Conservation (phyloP, 1,140 invertebrate species). For the Epicauta chinensis region DNA sequence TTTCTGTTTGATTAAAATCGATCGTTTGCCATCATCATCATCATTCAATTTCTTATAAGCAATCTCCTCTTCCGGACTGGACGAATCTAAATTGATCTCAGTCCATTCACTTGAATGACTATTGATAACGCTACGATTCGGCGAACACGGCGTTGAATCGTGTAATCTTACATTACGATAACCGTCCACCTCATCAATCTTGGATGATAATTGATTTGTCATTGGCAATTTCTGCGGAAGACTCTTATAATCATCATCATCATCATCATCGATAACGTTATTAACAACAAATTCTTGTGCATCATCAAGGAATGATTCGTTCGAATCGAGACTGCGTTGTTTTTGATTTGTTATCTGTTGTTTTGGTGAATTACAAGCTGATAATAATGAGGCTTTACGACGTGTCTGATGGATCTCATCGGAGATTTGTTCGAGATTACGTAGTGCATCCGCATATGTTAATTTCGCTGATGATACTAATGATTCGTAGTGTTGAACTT, state of each 20-base stretch:
- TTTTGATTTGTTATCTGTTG: slow-evolving; percentile 7
- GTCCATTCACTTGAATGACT: slow-evolving; percentile 48
- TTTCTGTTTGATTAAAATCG: slow-evolving; percentile 31
- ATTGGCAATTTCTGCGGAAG: slow-evolving; percentile 42
- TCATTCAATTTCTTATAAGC: slow-evolving; percentile 24
- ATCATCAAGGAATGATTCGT: slow-evolving; percentile 33
- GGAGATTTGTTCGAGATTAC: slow-evolving; percentile 84
- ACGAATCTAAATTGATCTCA: slow-evolving; percentile 49
- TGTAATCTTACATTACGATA: slow-evolving; percentile 25
- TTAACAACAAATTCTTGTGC: slow-evolving; percentile 24
- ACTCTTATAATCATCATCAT: slow-evolving; percentile 41
- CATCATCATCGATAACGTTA: too few relatives aligned
- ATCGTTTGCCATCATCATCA: slow-evolving; percentile 18
- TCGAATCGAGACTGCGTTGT: slow-evolving; percentile 33
- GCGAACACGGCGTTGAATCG: slow-evolving; percentile 17
- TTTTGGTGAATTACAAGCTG: not conserved
- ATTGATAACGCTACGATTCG: slow-evolving; percentile 3
- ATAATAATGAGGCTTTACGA: slow-evolving; percentile 22
- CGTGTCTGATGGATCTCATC: slow-evolving; percentile 75
- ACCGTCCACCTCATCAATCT: slow-evolving; percentile 41
- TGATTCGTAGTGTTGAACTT: slow-evolving; percentile 71
- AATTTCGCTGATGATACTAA: slow-evolving; percentile 74
- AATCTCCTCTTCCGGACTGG: slow-evolving; percentile 47
- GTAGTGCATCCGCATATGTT: slow-evolving; percentile 77
- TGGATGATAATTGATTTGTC: slow-evolving; percentile 32